Conservation (phyloP, 1,140 invertebrate species). For the Aphidius gifuensis region DNA sequence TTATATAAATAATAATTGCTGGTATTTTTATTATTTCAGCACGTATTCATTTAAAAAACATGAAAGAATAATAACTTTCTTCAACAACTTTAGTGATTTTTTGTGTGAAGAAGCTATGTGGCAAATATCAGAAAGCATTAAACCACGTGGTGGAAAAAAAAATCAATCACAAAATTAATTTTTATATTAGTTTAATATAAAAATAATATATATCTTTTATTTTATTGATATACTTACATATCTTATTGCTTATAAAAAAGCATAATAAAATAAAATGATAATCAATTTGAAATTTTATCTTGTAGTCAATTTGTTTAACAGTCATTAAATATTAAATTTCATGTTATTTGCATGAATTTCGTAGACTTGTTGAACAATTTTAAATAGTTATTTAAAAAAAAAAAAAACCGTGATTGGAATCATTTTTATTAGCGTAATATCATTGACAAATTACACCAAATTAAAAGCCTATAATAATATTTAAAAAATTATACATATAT, state of each 20-base stretch:
- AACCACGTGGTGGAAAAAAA: slow-evolving; percentile 76
- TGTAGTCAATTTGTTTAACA: no score
- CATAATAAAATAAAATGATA: not conserved
- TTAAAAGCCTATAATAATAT: no score
- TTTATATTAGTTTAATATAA: not conserved
- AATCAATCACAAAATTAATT: slow-evolving; percentile 46
- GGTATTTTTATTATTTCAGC: slow-evolving; percentile 45
- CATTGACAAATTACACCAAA: no score
- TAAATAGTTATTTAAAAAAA: no score
- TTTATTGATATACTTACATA: not conserved
- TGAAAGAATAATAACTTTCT: slow-evolving; percentile 90
- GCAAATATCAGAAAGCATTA: slow-evolving; percentile 94
- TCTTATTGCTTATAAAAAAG: slow-evolving; percentile 16
- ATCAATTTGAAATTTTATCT: no score
- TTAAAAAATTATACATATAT: no score
- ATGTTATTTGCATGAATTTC: no score
- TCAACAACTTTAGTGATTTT: slow-evolving; percentile 95
- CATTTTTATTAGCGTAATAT: no score
- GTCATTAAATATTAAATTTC: no score
- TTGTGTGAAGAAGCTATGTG: slow-evolving; percentile 95
- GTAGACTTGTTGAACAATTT: no score
- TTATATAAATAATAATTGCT: not conserved
- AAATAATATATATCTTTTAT: no score
- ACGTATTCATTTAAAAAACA: slow-evolving; percentile 86
- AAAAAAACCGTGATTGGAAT: no score